phyloP scores from a whole-genome alignment of 1,140 invertebrate genomes.

The Euura lappo region DNA sequence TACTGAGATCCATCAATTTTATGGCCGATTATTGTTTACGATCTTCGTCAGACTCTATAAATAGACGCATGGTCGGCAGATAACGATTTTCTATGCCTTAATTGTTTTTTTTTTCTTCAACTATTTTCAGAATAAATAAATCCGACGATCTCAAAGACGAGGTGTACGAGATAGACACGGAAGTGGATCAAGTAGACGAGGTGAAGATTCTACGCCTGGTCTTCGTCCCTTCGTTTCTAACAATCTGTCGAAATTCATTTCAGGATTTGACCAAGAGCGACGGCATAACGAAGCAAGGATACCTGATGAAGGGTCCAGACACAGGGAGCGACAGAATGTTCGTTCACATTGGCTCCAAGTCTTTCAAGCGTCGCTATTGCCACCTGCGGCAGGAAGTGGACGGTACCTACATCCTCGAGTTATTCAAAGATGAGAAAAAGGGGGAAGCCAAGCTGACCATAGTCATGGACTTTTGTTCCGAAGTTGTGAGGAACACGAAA shows the following conservation, averaged over 20 bases:
- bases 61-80: no score
- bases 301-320: constrained; percentile 89
- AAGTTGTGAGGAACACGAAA: constrained; percentile 86
- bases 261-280: constrained; percentile 66
- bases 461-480: constrained; percentile 90
- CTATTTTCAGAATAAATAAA: constrained; percentile 65
- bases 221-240: not conserved
- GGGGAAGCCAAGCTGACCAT: constrained; percentile 89
- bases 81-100: not conserved
- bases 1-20: no score
- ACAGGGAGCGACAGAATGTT: constrained; percentile 83
- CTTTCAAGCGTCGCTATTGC: constrained; percentile 90
- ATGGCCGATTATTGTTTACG: no score
- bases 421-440: constrained; percentile 93
- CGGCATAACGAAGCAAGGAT: constrained; percentile 86
- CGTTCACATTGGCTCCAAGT: constrained; percentile 84
- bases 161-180: constrained; percentile 86
- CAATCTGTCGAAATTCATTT: constrained; percentile 6
- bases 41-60: no score
- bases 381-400: constrained; percentile 88
- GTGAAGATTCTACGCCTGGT: constrained; percentile 47
- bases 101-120: no score
- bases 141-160: constrained; percentile 77
- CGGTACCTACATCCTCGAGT: constrained; percentile 87
- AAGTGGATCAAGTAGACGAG: constrained; percentile 82